Evolutionary conservation across 2,888 invertebrate species (phyloP).

Genomic region (Quadroppia sp.): DNA sequence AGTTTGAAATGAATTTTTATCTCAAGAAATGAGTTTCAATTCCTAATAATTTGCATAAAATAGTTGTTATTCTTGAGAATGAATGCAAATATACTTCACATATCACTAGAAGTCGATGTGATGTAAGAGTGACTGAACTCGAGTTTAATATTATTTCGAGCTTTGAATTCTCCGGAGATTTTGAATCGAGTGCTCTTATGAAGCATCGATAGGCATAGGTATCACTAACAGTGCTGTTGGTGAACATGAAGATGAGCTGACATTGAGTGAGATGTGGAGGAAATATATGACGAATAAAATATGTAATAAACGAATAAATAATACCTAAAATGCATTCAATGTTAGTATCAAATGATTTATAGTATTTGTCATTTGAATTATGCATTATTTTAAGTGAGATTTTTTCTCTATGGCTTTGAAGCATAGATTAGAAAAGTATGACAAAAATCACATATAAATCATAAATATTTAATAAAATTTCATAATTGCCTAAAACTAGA

Average conservation of each 20-base stretch:
- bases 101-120: not conserved
- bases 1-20: no score
- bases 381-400: no score
- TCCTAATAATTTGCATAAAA: not conserved
- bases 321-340: no score
- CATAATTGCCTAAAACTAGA: no score
- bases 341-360: no score
- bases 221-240: not conserved
- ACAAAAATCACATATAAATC: no score
- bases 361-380: no score
- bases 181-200: not conserved
- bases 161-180: not conserved
- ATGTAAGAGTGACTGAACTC: slow-evolving; percentile 2
- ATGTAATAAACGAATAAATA: not conserved
- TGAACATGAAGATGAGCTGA: not conserved
- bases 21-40: no score
- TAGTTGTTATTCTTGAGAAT: not conserved
- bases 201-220: slow-evolving; percentile 7
- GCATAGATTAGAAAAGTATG: no score
- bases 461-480: no score
- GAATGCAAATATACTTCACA: not conserved
- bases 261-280: not conserved
- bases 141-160: not conserved
- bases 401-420: no score
- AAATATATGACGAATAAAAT: slow-evolving; percentile 1